Base-by-base conservation (phyloP, 53 echinoderm and acorn worm species). In the Mesocentrotus franciscanus region DNA sequence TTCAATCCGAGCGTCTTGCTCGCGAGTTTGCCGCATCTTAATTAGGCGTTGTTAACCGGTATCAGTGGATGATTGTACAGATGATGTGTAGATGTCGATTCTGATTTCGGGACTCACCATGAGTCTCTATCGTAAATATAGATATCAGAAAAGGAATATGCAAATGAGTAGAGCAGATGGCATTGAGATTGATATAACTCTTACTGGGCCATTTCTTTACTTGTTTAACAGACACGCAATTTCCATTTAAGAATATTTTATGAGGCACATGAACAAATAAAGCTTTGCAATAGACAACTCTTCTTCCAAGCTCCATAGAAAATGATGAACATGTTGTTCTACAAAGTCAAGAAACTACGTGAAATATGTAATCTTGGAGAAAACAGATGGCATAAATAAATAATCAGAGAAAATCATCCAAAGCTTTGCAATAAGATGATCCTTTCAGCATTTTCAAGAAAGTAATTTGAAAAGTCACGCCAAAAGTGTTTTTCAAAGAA, bases 11-110 rank as follows among this genome's bases (percentile, higher is more conserved):
- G 33, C 49, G 5, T 36, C 84, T 81, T n/a, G 58, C 58, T 87
- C 4, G 27, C 58, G 87, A n/a, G 87, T 87, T 87, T 24, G 87
- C 8, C 29, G 87, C 87, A 87, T 87, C 87, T 87, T 87, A 87
- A 87, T 87, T 87, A 87, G 87, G 56, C 87, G 58, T 87, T 58
- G 81, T 87, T 56, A 87, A 29, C 87, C 58, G 87, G 87, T 87
- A 58, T 87, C 58, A 14, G 57, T 26, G 58, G 87, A 59, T 87
- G 87, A 87, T 87, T 87, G 58, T 87, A 27, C 27, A 7, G 57
- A 87, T 87, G 26, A 87, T 58, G 87, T 2, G 29, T 58, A 9
- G 58, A 57, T 87, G 87, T 87, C 87, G 58, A 56, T 58, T 57
- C 27, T 42, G 22, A 81, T 81, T 42, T 81, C 0, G 22, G 20